Percentiles rank a stretch among this genome's conserved stretches.
These are phyloP conservation scores for Drosophila quadrilineata DNA, from an alignment of 1,140 invertebrate genomes.

Conservation along the genomic window DNA sequence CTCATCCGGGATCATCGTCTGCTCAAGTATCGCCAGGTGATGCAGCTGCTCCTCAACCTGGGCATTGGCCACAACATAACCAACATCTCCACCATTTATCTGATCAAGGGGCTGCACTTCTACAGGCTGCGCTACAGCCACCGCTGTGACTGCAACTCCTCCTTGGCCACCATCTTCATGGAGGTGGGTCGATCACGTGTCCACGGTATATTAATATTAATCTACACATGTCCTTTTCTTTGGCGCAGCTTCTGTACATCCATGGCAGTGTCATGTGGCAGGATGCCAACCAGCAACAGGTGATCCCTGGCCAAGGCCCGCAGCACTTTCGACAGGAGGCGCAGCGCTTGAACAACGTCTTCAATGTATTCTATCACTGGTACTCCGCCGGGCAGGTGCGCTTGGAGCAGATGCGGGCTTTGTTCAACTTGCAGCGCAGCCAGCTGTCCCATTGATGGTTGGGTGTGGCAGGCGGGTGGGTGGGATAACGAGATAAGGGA, in stretches of 20 bases:
- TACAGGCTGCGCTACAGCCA: constrained; percentile 48
- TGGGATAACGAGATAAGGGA: no score
- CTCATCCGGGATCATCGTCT: constrained; percentile 41
- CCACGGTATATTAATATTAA: no score
- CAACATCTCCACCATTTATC: constrained; percentile 48
- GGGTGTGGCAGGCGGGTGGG: no score
- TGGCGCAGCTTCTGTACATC: constrained; percentile 36
- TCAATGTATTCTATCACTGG: no score
- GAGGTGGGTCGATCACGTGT: constrained; percentile 32
- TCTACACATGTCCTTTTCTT: not conserved
- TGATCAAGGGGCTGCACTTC: constrained; percentile 50
- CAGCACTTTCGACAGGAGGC: no score
- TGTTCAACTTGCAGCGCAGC: no score
- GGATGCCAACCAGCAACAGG: no score
- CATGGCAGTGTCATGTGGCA: constrained; percentile 42
- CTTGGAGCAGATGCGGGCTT: no score
- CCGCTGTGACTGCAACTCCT: constrained; percentile 44
- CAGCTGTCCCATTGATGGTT: no score
- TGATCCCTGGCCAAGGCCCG: no score
- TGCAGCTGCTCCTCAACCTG: constrained; percentile 45
- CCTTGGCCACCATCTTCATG: constrained; percentile 45
- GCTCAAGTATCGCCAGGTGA: constrained; percentile 48
- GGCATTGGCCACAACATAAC: constrained; percentile 51
- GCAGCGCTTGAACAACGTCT: no score
- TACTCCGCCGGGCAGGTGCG: no score